Conservation (phyloP, 2,888 invertebrate species). For the Thecocarcelia acutangulata region DNA sequence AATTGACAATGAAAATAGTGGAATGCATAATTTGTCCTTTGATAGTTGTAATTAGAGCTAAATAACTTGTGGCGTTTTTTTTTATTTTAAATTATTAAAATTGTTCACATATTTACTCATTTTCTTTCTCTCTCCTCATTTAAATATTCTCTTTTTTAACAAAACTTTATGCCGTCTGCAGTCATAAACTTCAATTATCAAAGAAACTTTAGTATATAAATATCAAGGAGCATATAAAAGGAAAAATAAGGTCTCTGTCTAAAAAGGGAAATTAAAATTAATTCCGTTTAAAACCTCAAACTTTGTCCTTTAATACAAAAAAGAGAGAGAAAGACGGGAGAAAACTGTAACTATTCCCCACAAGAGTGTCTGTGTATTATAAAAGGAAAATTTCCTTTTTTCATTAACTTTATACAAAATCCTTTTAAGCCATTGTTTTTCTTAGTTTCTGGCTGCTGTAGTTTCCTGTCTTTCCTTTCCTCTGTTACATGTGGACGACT, state of each 20-base stretch:
- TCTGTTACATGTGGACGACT: slow-evolving; percentile 43
- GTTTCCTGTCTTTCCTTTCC: not conserved
- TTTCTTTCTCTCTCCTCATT: too few species aligned
- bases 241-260: not conserved
- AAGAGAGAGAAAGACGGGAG: too few species aligned
- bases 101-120: too few species aligned
- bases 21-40: too few species aligned
- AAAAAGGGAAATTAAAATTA: slow-evolving; percentile 33
- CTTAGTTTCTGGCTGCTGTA: not conserved
- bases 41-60: too few species aligned
- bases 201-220: not conserved
- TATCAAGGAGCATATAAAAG: not conserved
- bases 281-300: slow-evolving; percentile 25
- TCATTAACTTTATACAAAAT: slow-evolving; percentile 1
- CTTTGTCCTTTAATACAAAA: slow-evolving; percentile 31
- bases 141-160: too few species aligned
- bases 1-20: too few species aligned
- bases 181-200: not conserved
- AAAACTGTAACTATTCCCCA: too few species aligned
- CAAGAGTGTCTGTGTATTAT: not conserved
- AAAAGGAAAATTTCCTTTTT: slow-evolving; percentile 8
- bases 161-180: not conserved
- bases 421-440: slow-evolving; percentile 38
- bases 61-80: too few species aligned
- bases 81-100: too few species aligned